Evolutionary conservation across 1,140 invertebrate species (phyloP).

Genomic region (Ylistrum balloti): DNA sequence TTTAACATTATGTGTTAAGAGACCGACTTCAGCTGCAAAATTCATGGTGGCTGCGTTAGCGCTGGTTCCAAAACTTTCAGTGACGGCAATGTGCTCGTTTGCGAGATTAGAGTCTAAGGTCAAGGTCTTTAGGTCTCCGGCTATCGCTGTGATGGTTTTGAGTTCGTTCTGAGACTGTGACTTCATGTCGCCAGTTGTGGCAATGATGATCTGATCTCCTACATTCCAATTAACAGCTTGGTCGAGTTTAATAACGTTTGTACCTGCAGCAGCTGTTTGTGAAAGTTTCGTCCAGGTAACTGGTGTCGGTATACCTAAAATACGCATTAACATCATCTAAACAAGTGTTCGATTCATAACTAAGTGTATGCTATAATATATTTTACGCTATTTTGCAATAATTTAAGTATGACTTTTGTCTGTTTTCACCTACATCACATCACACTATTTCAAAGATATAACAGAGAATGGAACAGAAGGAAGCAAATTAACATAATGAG

Average conservation of each 20-base stretch:
- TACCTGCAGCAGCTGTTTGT: conserved; percentile 69
- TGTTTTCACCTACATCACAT: too few relatives aligned
- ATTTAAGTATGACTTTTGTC: too few relatives aligned
- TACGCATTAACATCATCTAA: not conserved
- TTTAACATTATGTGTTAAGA: conserved; percentile 77
- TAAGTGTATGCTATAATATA: too few relatives aligned
- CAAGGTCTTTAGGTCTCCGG: conserved; percentile 68
- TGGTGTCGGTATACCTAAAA: conserved; percentile 68
- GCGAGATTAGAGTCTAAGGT: conserved; percentile 69
- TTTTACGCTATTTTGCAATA: too few relatives aligned
- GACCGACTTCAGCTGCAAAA: conserved; percentile 78
- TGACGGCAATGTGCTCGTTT: conserved; percentile 70
- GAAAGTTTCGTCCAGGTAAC: conserved; percentile 76
- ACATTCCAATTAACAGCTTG: conserved; percentile 74
- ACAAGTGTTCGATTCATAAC: too few relatives aligned
- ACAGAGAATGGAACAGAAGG: too few relatives aligned
- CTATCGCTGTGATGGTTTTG: conserved; percentile 70
- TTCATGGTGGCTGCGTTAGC: conserved; percentile 66
- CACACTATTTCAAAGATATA: too few relatives aligned
- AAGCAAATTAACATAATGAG: too few relatives aligned
- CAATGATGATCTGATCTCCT: conserved; percentile 77
- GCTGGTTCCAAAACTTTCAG: conserved; percentile 55
- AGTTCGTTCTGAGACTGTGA: conserved; percentile 75
- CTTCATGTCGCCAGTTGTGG: conserved; percentile 76
- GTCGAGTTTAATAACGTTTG: conserved; percentile 64